phyloP scores from a whole-genome alignment of 2,888 invertebrate genomes.

The Serripes groenlandicus region DNA sequence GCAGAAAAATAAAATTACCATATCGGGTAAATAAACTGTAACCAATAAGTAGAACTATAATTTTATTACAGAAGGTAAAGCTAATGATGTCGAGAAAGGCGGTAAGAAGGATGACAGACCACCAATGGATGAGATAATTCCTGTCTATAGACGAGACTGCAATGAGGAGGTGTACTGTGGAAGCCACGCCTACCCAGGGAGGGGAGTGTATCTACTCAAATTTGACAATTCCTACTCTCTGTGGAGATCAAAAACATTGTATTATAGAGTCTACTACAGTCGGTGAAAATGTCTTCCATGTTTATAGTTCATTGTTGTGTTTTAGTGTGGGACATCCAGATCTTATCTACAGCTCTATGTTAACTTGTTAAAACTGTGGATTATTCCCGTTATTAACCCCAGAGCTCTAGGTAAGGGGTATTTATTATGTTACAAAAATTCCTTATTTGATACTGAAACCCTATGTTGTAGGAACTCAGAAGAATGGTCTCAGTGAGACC shows the following conservation, averaged over 20 bases:
- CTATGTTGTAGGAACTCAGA: too few species aligned
- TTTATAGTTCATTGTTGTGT: neutral
- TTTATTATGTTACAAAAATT: too few species aligned
- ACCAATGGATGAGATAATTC: constrained; percentile 94
- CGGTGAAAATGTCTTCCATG: constrained; percentile 69
- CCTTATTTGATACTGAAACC: too few species aligned
- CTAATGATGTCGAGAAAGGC: constrained; percentile 89
- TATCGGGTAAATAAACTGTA: too few species aligned
- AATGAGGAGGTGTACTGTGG: constrained; percentile 99
- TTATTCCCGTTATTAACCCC: neutral
- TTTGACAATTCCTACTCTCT: constrained; percentile 99
- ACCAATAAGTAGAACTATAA: too few species aligned
- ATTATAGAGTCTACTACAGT: constrained; percentile 98
- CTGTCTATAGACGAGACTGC: constrained; percentile 98
- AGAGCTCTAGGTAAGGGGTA: neutral
- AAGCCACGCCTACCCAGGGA: constrained; percentile 97
- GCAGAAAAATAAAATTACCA: too few species aligned
- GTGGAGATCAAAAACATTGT: constrained; percentile 99
- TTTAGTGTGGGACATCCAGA: neutral
- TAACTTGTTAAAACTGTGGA: neutral
- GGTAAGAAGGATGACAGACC: constrained; percentile 87
- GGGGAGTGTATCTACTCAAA: constrained; percentile 98
- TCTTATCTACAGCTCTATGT: too few species aligned
- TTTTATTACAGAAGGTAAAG: constrained; percentile 51
- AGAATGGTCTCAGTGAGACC: too few species aligned